These are phyloP conservation scores for Ctena decussata DNA, from an alignment of 2,888 invertebrate genomes.

Conservation along the genomic window DNA sequence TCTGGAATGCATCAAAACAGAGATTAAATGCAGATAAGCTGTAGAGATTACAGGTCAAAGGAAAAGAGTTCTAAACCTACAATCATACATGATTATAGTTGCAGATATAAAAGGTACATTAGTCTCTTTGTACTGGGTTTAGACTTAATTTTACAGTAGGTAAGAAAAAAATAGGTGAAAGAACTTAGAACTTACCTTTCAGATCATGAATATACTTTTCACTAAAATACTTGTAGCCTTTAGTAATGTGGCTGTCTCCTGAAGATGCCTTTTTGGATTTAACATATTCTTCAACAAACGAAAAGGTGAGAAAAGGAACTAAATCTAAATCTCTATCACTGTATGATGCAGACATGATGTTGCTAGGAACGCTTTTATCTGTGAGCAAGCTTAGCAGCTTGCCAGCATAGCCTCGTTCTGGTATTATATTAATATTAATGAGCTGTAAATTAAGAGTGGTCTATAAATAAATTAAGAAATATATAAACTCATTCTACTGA, in stretches of 20 bases:
- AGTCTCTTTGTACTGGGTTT: too few relatives aligned
- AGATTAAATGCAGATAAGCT: background rate
- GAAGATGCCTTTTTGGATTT: background rate
- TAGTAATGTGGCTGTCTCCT: background rate
- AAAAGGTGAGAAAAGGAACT: background rate
- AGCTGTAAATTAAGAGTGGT: too few relatives aligned
- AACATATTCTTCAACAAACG: background rate
- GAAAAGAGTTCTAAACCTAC: too few relatives aligned
- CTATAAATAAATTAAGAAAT: too few relatives aligned
- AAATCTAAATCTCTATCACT: background rate
- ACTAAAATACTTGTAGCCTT: background rate
- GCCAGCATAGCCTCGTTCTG: too few relatives aligned
- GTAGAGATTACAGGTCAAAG: too few relatives aligned
- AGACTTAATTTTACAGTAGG: too few relatives aligned
- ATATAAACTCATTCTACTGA: too few relatives aligned
- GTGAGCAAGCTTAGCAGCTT: too few relatives aligned
- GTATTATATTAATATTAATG: too few relatives aligned
- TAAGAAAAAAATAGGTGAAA: background rate
- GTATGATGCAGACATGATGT: background rate
- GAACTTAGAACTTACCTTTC: background rate
- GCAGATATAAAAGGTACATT: too few relatives aligned
- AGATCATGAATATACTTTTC: background rate
- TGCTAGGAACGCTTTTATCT: background rate
- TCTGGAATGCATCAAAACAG: background rate
- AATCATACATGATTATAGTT: too few relatives aligned